A percentile compares a stretch with the other conserved stretches of the same genome.
Conservation (phyloP, 2,888 invertebrate species). For the Willowsia nigromaculata region DNA sequence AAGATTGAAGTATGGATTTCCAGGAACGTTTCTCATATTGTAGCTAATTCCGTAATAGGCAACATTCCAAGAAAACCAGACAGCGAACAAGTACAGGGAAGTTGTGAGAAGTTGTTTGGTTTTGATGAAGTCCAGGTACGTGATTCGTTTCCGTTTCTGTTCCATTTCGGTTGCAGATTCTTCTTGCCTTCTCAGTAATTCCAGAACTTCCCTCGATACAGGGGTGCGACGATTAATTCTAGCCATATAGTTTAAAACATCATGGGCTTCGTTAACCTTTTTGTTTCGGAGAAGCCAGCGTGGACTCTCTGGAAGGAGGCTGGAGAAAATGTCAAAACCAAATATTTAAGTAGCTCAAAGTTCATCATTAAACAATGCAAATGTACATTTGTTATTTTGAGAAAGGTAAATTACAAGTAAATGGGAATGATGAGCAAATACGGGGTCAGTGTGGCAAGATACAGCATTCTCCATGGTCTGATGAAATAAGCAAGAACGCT, state of each 20-base stretch:
- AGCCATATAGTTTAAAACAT: conserved; percentile 73
- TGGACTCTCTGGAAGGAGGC: conserved; percentile 76
- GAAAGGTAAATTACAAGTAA: conserved; percentile 74
- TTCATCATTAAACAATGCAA: neutral
- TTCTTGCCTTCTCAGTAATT: conserved; percentile 70
- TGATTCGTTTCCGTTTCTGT: conserved; percentile 19
- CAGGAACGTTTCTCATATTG: conserved; percentile 72
- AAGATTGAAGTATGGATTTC: conserved; percentile 67
- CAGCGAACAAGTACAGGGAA: conserved; percentile 63
- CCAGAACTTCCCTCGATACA: conserved; percentile 55
- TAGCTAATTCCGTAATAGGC: conserved; percentile 72
- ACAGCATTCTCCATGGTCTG: conserved; percentile 73
- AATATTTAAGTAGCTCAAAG: neutral
- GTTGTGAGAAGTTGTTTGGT: conserved; percentile 44
- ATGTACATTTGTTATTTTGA: too few species aligned
- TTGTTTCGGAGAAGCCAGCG: conserved; percentile 76
- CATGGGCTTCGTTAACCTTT: conserved; percentile 70
- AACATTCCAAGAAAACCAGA: conserved; percentile 70
- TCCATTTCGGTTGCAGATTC: neutral
- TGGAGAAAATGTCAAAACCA: neutral
- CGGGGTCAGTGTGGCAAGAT: conserved; percentile 65
- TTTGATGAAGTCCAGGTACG: conserved; percentile 69
- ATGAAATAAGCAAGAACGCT: conserved; percentile 74
- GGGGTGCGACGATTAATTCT: conserved; percentile 70
- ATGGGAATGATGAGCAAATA: conserved; percentile 71